Base-by-base conservation (phyloP, 2,888 invertebrate species). In the Amitus sp. region DNA sequence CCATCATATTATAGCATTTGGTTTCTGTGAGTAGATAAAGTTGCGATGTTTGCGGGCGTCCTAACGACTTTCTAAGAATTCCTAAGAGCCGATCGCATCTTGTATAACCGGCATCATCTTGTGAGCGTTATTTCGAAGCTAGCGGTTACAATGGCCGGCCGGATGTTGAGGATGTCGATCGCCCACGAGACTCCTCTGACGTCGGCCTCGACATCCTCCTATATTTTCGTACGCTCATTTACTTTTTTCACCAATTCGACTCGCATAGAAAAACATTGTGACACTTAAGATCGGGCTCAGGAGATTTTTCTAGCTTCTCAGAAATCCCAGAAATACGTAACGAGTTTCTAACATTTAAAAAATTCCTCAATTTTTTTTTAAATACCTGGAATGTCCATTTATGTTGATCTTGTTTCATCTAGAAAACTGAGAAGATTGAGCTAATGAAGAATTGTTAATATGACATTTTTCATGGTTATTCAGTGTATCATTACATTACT, bases 61-160 rank as follows among this genome's bases (percentile, higher is more conserved):
- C 30, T 30, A 30, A 30, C 30, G 30, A n/a, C 30, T 30, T 30
- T 30, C 30, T 30, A 30, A 30, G 30, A 30, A 37, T 37, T 37
- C 37, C 15, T 37, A 5, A 9, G 37, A 37, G 37, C 2, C 37
- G 15, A 37, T 37, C 42, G 42, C 20, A 42, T 42, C 42, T 20
- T 12, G 15, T 20, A 20, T 42, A 28, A 50, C 46, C 49, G 45
- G 53, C 46, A 37, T 46, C 43, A 50, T 47, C 34, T 47, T 43
- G 43, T 40, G 52, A n/a, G 18, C 20, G 27, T 51, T 50, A 53
- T 65, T 61, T 61, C 5, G 62, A 64, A 56, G 58, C 46, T 50
- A 63, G 46, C 59, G 50, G 53, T 54, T 59, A 79, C 78, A 78
- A 78, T 77, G 76, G 74, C 70, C 73, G 73, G 56, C 69, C 65